phyloP scores from a whole-genome alignment of 2,888 invertebrate species.

The Poecilobothrus nobilitatus region DNA sequence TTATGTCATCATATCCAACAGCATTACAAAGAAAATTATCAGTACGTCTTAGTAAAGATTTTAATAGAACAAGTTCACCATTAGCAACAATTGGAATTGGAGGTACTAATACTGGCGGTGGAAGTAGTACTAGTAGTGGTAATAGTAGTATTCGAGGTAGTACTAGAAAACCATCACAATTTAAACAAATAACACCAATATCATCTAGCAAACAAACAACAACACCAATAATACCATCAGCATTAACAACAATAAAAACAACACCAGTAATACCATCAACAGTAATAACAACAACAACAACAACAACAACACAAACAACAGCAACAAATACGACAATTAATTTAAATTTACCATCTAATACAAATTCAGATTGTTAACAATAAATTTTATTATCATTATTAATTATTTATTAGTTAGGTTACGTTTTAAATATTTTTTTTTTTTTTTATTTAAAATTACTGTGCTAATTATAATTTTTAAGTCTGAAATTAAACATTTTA shows the following conservation, averaged over 20 bases:
- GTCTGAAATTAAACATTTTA: not conserved
- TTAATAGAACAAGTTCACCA: not conserved
- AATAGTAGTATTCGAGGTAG: not conserved
- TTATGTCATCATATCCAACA: slow-evolving; percentile 28
- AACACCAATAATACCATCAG: too few species aligned
- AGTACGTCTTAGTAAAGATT: slow-evolving; percentile 27
- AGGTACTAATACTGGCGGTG: slow-evolving; percentile 11
- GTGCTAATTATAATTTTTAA: not conserved
- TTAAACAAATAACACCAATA: not conserved
- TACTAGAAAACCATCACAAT: not conserved
- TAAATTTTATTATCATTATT: not conserved
- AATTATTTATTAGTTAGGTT: not conserved
- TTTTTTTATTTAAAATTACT: not conserved
- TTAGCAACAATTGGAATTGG: slow-evolving; percentile 7
- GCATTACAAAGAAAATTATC: slow-evolving; percentile 39
- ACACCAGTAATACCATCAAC: too few species aligned
- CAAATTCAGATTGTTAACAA: not conserved
- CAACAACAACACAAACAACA: not conserved
- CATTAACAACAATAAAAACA: too few species aligned
- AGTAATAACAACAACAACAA: too few species aligned
- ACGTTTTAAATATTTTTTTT: not conserved
- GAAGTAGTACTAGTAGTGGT: not conserved
- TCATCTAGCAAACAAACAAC: not conserved
- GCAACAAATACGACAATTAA: not conserved
- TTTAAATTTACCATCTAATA: not conserved